Base-by-base conservation (phyloP, 2,113 vertebrate species). In the Panthera leo region DNA sequence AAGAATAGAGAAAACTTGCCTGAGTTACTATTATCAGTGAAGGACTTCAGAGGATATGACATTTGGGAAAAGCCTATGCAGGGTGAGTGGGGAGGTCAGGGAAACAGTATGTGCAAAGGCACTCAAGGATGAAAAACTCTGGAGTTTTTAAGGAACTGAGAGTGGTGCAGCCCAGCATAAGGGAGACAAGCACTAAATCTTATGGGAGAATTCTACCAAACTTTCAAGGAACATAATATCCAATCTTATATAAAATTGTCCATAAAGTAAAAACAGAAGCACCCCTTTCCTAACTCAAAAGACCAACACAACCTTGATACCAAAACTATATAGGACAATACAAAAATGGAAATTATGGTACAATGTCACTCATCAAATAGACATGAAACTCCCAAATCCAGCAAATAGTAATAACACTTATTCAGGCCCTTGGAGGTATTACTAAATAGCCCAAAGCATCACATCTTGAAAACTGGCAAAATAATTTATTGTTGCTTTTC, bases 301-400 rank as follows among this genome's bases (percentile, higher is more conserved):
- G 70, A 48, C 39, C 85, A 73, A 67, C 29, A 70, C 36, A 23
- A 87, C 58, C 23, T 91, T 86, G 85, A 73, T 42, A 78, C 19
- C 71, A 93, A 97, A 96, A 83, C 21, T 19, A 68, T n/a, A 78
- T 13, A 90, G 34, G 65, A 82, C n/a, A n/a, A 97, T 68, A 80
- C 31, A 34, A 89, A 95, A 63, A 53, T 42, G 34, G 70, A 70
- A 85, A 93, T 68, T 76, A 55, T 9, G 45, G 42, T 53, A 76
- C 5, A 55, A 18, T 67, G 53, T 84, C 80, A 79, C 5, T 92
- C 83, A 96, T 67, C 63, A 94, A 96, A 36, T 65, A 83, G 15
- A 93, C 63, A 48, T 23, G 53, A 91, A 88, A 80, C 67, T 61
- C 34, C 31, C 1, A 87, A 89, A 83, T 89, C 23, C 21, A 48